Evolutionary conservation across 2,888 invertebrate species (phyloP).

Genomic region (Scrobipalpa costella): DNA sequence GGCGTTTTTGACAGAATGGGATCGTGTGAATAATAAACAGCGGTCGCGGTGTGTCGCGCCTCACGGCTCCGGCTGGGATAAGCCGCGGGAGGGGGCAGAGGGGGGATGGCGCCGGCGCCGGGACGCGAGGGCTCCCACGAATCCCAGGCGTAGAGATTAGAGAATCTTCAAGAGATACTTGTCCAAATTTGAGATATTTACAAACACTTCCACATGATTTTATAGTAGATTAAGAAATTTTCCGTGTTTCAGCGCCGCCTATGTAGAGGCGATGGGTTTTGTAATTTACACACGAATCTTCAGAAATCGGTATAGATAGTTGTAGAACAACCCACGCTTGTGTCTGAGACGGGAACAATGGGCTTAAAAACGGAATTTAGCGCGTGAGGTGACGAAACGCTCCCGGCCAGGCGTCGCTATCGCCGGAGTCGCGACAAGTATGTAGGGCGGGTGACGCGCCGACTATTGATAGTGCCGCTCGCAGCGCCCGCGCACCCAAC

Average conservation of each 20-base stretch:
- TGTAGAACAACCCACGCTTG: constrained; percentile 10
- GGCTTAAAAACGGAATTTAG: constrained; percentile 65
- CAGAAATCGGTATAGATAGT: neutral
- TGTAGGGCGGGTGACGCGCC: constrained; percentile 67
- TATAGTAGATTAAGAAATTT: neutral
- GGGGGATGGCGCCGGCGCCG: constrained; percentile 18
- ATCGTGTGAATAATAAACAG: constrained; percentile 69
- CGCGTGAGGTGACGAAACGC: constrained; percentile 65
- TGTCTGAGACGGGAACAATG: constrained; percentile 53
- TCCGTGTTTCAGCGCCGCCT: neutral
- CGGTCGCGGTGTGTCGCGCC: constrained; percentile 51
- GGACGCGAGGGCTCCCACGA: neutral
- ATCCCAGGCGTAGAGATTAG: constrained; percentile 3
- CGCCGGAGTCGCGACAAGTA: constrained; percentile 49
- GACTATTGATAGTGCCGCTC: constrained; percentile 65
- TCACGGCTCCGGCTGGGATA: constrained; percentile 23
- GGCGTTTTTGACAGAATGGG: constrained; percentile 62
- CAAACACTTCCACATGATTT: neutral
- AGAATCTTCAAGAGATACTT: neutral
- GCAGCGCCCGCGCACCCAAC: constrained; percentile 32
- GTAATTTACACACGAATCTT: neutral
- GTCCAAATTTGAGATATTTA: neutral
- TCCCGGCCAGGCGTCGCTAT: constrained; percentile 50
- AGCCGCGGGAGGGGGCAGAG: constrained; percentile 1
- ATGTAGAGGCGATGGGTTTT: neutral